Conservation (phyloP, 2,113 vertebrate genomes). For the Stegastes partitus region DNA sequence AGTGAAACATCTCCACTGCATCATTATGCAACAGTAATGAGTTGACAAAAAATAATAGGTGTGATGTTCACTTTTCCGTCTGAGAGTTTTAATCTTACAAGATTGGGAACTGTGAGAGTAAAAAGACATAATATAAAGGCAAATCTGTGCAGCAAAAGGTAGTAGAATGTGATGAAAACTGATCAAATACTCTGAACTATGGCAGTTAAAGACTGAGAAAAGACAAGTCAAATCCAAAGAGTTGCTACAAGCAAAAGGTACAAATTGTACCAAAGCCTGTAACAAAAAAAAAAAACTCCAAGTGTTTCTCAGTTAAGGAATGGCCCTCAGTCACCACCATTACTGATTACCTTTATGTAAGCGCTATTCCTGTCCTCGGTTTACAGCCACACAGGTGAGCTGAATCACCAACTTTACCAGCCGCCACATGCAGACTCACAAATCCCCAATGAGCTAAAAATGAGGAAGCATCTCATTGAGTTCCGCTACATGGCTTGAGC, state of each 20-base stretch:
- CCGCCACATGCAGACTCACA: conserved; percentile 37
- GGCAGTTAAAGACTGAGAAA: not conserved
- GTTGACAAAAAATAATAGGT: too few relatives aligned
- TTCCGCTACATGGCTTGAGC: conserved; percentile 26
- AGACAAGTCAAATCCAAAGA: not conserved
- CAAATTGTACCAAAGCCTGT: not conserved
- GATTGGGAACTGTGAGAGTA: too few relatives aligned
- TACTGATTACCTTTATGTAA: conserved; percentile 25
- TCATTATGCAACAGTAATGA: too few relatives aligned
- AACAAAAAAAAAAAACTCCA: conserved; percentile 5
- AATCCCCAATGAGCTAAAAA: conserved; percentile 42
- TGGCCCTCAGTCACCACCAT: conserved; percentile 1
- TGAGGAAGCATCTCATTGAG: conserved; percentile 45
- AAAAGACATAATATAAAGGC: too few relatives aligned
- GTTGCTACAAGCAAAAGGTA: not conserved
- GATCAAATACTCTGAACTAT: not conserved
- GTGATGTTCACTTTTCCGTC: too few relatives aligned
- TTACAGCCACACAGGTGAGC: conserved; percentile 14
- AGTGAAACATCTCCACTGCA: too few relatives aligned
- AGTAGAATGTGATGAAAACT: not conserved
- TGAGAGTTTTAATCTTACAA: too few relatives aligned
- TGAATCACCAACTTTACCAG: conserved; percentile 36
- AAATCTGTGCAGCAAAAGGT: not conserved
- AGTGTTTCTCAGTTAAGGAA: not conserved
- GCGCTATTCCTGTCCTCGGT: conserved; percentile 34